These are phyloP conservation scores for Phytoseiulus persimilis DNA, from an alignment of 2,888 invertebrate genomes.

Conservation along the genomic window DNA sequence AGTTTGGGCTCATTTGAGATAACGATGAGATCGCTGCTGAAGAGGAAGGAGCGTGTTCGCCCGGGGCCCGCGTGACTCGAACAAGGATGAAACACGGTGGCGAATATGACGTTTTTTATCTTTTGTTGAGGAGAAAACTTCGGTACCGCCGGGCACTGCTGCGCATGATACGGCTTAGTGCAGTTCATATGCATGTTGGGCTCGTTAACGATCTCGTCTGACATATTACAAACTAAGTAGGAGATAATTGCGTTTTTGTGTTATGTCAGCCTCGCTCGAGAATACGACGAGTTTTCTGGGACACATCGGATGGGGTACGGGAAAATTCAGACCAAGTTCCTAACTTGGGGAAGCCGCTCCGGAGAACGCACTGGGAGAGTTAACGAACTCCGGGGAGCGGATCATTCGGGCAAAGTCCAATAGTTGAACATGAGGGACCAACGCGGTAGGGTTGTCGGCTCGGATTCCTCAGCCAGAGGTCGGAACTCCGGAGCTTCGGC, in stretches of 20 bases:
- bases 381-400: no score
- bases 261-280: not conserved
- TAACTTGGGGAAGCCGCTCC: not conserved
- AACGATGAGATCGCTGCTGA: no score
- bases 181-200: slow-evolving; percentile 5
- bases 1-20: no score
- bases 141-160: not conserved
- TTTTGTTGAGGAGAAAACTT: not conserved
- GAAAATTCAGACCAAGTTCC: not conserved
- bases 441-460: no score
- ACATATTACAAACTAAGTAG: not conserved
- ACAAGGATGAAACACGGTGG: not conserved
- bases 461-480: no score
- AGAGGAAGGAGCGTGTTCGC: not conserved
- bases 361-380: not conserved
- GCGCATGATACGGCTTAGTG: not conserved
- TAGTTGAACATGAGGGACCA: no score
- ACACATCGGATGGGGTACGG: not conserved
- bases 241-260: slow-evolving; percentile 5
- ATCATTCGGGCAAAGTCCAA: no score
- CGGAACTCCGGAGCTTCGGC: no score
- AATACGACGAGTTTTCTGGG: not conserved
- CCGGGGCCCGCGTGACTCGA: not conserved
- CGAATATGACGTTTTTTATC: not conserved
- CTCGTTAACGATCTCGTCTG: not conserved